Percentiles rank a stretch among this genome's conserved stretches.
phyloP scores from a whole-genome alignment of 2,113 vertebrate species.

The Alaudala cheleensis region DNA sequence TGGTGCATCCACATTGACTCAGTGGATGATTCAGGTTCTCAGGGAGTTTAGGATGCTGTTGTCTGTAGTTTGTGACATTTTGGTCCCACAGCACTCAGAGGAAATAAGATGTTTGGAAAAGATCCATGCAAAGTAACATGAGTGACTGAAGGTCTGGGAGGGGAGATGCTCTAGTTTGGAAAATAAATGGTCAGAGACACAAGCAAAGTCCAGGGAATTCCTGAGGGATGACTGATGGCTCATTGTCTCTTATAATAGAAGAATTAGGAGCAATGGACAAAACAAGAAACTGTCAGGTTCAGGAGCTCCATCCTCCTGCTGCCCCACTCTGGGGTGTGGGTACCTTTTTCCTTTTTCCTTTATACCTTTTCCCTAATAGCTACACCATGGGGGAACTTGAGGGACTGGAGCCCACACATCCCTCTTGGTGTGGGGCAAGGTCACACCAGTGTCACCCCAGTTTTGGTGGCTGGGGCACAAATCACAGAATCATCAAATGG shows the following conservation, averaged over 20 bases:
- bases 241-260: neutral
- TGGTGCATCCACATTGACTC: neutral
- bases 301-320: neutral
- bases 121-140: neutral
- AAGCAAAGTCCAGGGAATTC: neutral
- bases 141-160: neutral
- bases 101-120: neutral
- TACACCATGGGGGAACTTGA: accelerated
- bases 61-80: neutral
- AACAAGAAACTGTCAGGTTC: neutral
- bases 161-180: neutral
- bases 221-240: neutral
- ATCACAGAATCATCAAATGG: neutral
- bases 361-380: neutral
- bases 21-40: neutral
- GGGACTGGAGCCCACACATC: neutral
- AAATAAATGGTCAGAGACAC: neutral
- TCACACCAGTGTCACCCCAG: neutral
- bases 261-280: neutral
- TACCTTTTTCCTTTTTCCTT: too few relatives aligned
- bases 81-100: neutral
- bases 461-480: neutral
- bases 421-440: neutral
- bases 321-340: neutral
- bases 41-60: neutral